Evolutionary conservation across 2,797 vertebrate species (phyloP), one percentile per base, ranked within the genome.

Genomic region (Anas georgica): DNA sequence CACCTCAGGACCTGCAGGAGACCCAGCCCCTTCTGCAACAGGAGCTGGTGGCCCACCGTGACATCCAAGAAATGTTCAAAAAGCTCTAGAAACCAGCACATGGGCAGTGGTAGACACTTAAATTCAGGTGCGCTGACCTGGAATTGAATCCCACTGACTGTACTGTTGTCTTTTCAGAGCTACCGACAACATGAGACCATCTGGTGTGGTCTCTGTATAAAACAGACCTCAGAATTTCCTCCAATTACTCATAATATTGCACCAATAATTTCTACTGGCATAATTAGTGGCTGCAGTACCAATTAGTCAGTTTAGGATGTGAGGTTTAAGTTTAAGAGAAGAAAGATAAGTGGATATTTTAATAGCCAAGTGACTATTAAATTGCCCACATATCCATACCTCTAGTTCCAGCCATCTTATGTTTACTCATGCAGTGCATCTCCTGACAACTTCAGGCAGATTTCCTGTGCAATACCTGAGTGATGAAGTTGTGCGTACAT

Each of bases 161-260:
- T 29, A 28, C 4, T 87, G 43, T 41, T 55, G 1, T 86, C 37
- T 86, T 81, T 74, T 78, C 73, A 81, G 58, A 83, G 58, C 66
- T 93, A 17, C 68, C 54, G 35, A 29, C n/a, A 76, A 39, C 29
- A 72, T 2, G 1, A 3, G 3, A 83, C 80, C 67, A 83, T 75
- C 83, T 88, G 74, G 29, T 31, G 35, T 45, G 39, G 55, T 68
- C 35, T 52, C 29, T 58, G 8, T 48, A 11, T 22, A 62, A 90
- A 89, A 90, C 66, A 81, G 64, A 87, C n/a, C 43, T 81, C 67
- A 73, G 55, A 83, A 78, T 91, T 83, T 83, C 60, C 56, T 95
- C 28, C 59, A 31, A 5, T 85, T 90, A 75, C 76, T 91, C 77
- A 90, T 72, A 88, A 56, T 90, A 75, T 78, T 88, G 66, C 26